Conservation (phyloP, 2,113 vertebrate species). For the Pygoscelis adeliae region DNA sequence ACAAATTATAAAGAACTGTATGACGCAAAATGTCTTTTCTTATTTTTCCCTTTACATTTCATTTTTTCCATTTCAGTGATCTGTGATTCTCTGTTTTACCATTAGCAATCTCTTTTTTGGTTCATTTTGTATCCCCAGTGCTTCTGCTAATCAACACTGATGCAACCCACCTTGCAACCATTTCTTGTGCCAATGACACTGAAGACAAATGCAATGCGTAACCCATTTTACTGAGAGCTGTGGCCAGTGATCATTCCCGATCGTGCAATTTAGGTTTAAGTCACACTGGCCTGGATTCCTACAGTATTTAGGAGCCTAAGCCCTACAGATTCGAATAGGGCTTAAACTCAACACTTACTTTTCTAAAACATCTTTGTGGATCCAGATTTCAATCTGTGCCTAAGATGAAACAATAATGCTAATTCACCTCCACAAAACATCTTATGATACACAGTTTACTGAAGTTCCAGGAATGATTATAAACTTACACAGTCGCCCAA, state of each 20-base stretch:
- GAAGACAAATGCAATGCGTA: neutral
- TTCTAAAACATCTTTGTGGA: neutral
- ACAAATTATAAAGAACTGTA: neutral
- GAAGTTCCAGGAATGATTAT: constrained; percentile 4
- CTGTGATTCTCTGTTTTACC: neutral
- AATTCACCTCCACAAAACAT: neutral
- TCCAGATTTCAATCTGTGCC: neutral
- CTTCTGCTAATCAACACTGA: neutral
- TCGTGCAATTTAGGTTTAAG: neutral
- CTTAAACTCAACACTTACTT: neutral
- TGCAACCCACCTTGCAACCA: neutral
- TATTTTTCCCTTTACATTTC: neutral
- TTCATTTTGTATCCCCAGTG: neutral
- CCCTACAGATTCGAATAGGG: neutral
- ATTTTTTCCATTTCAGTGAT: neutral
- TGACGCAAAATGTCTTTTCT: neutral
- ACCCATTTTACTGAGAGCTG: neutral
- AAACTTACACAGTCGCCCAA: constrained; percentile 29
- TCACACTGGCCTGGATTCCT: neutral
- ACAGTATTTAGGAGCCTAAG: neutral
- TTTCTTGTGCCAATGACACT: neutral
- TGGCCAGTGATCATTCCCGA: neutral
- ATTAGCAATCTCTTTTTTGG: neutral
- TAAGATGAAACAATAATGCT: neutral
- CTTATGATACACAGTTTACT: neutral